Percentiles rank a stretch among this genome's conserved stretches.
Evolutionary conservation across 2,888 invertebrate species (phyloP).

Genomic region (Linnaemya tessellans): DNA sequence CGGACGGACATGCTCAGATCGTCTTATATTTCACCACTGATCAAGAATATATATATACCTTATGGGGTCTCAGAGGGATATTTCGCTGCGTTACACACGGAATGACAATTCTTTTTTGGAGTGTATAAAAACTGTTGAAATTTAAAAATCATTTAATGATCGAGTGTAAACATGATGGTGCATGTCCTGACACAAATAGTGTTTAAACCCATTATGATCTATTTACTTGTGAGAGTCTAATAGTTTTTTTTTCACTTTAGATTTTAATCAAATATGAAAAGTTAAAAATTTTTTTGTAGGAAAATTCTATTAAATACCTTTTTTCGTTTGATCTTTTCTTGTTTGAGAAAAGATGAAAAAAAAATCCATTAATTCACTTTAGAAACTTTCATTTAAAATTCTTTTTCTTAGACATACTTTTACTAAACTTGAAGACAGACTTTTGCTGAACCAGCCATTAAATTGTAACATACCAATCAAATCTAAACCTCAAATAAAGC

Average conservation of each 20-base stretch:
- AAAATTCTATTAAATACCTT: slow-evolving; percentile 18
- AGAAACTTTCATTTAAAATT: slow-evolving; percentile 61
- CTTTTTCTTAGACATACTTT: slow-evolving; percentile 23
- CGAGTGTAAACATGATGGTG: too few relatives aligned
- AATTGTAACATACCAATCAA: slow-evolving; percentile 40
- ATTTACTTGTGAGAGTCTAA: not conserved
- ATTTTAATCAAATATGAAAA: not conserved
- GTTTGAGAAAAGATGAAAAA: slow-evolving; percentile 14
- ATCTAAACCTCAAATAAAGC: slow-evolving; percentile 25
- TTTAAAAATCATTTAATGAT: too few relatives aligned
- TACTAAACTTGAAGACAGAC: not conserved
- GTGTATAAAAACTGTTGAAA: too few relatives aligned
- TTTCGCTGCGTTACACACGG: too few relatives aligned
- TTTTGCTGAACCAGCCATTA: slow-evolving; percentile 30
- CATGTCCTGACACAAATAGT: too few relatives aligned
- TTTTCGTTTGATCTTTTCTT: slow-evolving; percentile 37
- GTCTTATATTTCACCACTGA: too few relatives aligned
- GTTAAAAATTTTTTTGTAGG: slow-evolving; percentile 5
- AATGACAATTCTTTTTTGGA: too few relatives aligned
- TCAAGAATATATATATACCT: too few relatives aligned
- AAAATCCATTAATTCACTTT: slow-evolving; percentile 18
- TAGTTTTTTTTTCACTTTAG: not conserved
- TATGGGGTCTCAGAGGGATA: too few relatives aligned
- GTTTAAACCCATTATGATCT: too few relatives aligned
- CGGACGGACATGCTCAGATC: too few relatives aligned